Conservation (phyloP, 2,888 invertebrate genomes). For the Kryphioiulus occultus region DNA sequence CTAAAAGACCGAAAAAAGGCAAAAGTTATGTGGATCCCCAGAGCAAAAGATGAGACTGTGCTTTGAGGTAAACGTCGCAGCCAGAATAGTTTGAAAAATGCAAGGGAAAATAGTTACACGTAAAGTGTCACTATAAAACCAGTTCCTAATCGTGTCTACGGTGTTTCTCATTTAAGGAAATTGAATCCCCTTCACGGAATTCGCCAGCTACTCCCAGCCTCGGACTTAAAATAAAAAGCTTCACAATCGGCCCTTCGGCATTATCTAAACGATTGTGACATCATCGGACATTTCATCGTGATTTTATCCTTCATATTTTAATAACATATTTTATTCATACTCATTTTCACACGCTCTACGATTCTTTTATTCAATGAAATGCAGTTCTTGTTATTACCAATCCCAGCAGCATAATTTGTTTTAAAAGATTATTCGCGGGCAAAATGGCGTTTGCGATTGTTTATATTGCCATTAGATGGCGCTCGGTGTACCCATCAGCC, state of each 20-base stretch:
- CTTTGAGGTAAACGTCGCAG: background rate
- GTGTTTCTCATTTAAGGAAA: constrained; percentile 52
- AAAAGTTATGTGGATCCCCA: background rate
- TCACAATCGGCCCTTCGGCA: constrained; percentile 54
- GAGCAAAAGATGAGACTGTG: background rate
- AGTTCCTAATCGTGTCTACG: background rate
- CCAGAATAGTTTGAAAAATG: background rate
- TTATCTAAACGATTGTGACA: constrained; percentile 41
- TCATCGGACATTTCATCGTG: background rate
- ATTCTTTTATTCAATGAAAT: background rate
- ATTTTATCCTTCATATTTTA: background rate
- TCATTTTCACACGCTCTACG: background rate
- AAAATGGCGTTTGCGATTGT: background rate
- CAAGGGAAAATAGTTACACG: background rate
- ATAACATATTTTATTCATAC: background rate
- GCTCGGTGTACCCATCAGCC: background rate
- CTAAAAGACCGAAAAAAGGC: background rate
- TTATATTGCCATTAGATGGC: constrained; percentile 20
- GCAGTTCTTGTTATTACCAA: background rate
- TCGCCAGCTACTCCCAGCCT: constrained; percentile 52
- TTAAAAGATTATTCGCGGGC: background rate
- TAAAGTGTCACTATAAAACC: background rate
- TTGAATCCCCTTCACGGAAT: constrained; percentile 51
- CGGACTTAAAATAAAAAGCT: constrained; percentile 55
- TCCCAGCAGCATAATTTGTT: background rate